These are phyloP conservation scores for Ormyrus pomaceus DNA, from an alignment of 2,888 invertebrate genomes.

Conservation along the genomic window DNA sequence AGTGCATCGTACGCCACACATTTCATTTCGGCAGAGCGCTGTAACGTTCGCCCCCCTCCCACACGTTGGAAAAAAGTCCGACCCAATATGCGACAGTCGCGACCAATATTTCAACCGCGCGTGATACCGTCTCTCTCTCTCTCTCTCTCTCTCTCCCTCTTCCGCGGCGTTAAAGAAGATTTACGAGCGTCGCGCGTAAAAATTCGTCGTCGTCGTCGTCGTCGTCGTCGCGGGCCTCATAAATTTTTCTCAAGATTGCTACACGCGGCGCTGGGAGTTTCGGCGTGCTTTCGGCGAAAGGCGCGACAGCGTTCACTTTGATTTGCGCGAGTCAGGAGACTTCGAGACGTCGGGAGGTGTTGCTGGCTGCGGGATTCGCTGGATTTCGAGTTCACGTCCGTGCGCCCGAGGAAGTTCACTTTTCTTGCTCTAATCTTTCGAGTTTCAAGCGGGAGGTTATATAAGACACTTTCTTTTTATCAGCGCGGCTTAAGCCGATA, in stretches of 20 bases:
- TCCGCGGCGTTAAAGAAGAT: slow-evolving; percentile 28
- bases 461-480: too few species aligned
- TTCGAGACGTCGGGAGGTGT: too few species aligned
- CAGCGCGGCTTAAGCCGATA: too few species aligned
- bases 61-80: background rate
- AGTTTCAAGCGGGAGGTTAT: too few species aligned
- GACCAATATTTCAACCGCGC: slow-evolving; percentile 35
- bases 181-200: slow-evolving; percentile 40
- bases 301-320: too few species aligned
- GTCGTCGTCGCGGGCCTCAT: slow-evolving; percentile 22
- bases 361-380: too few species aligned
- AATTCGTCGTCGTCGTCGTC: slow-evolving; percentile 14
- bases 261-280: background rate
- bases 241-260: slow-evolving; percentile 33
- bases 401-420: too few species aligned
- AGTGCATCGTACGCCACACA: slow-evolving; percentile 22
- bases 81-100: background rate
- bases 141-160: background rate
- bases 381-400: too few species aligned
- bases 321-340: too few species aligned
- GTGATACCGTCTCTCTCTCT: too few species aligned
- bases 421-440: too few species aligned
- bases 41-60: background rate
- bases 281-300: too few species aligned
- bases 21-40: slow-evolving; percentile 14